Base-by-base conservation (phyloP, 2,888 invertebrate species). In the Noctuana brunneofusca region DNA sequence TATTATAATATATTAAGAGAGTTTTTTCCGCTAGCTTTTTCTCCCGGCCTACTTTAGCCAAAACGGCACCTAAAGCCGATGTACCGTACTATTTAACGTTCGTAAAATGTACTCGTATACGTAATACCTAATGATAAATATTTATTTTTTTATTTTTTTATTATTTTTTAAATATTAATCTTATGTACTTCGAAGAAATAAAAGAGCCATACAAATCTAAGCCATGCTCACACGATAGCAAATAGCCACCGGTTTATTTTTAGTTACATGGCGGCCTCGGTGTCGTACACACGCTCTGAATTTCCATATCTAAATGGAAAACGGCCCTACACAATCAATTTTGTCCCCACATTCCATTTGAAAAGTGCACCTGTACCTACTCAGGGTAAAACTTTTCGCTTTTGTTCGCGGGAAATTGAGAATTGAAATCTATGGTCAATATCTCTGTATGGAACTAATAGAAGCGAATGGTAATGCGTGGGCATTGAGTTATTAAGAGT, bases 271-370 rank as follows among this genome's bases (percentile, higher is more conserved):
- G 71, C 68, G 69, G 73, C 67, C 67, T 68, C 69, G 74, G 75
- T 82, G 83, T 84, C 84, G 83, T 83, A 82, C 83, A 83, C 83
- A 82, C 75, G 72, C 79, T 72, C 73, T 69, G 75, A 81, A 89
- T 89, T 88, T 86, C 88, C 89, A 89, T 89, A 89, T 87, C 86
- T 86, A 88, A 89, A 89, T 89, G 89, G 88, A 83, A 89, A 87
- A 86, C 83, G 81, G 84, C 77, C 82, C 83, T 81, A 78, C 77
- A 86, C 86, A 87, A 88, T 88, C 89, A 87, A 88, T 89, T 89
- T 80, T 79, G 84, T 79, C 75, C 83, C 79, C 82, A 80, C 83
- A 86, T 87, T 83, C 87, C 81, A 84, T 87, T 88, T 83, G 80
- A 84, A 86, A 83, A 85, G 79, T 87, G 87, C 89, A 89, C 88